Percentiles rank a stretch among this genome's conserved stretches.
Conservation (phyloP, 1,140 invertebrate species). For the Drosophila nasuta region DNA sequence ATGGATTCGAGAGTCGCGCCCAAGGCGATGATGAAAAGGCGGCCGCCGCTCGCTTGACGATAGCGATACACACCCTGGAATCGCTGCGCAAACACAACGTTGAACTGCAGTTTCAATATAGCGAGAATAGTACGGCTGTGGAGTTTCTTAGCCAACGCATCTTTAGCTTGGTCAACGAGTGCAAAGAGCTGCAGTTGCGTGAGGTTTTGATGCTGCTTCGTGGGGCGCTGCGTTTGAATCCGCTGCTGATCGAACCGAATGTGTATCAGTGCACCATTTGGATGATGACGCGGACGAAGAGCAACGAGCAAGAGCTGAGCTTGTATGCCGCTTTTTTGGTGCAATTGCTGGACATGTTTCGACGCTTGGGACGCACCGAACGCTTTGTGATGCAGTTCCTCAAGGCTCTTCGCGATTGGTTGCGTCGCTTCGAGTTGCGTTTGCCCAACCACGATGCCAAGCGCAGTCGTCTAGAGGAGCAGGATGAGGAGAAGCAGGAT, state of each 20-base stretch:
- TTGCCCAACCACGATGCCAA: background rate
- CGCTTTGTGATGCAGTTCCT: constrained; percentile 73
- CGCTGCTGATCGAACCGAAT: constrained; percentile 70
- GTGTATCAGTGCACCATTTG: constrained; percentile 72
- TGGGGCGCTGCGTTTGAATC: constrained; percentile 69
- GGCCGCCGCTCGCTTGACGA: background rate
- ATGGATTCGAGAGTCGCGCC: background rate
- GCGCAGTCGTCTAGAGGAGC: background rate
- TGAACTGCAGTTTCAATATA: constrained; percentile 42
- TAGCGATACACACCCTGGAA: constrained; percentile 49
- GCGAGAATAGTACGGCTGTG: background rate
- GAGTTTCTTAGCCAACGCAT: constrained; percentile 34
- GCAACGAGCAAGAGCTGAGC: constrained; percentile 27
- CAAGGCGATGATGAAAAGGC: background rate
- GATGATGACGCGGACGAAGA: constrained; percentile 61
- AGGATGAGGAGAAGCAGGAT: background rate
- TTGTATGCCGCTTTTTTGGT: constrained; percentile 70
- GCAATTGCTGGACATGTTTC: constrained; percentile 74
- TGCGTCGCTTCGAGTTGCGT: constrained; percentile 43
- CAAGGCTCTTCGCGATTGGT: constrained; percentile 60
- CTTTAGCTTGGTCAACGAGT: background rate
- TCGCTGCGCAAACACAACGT: constrained; percentile 69
- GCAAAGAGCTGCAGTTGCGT: constrained; percentile 29
- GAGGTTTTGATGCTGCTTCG: constrained; percentile 63
- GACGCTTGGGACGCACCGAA: constrained; percentile 69